Percentiles rank a stretch among this genome's conserved stretches.
Evolutionary conservation across 2,113 vertebrate species (phyloP).

Genomic region (Tyto alba): DNA sequence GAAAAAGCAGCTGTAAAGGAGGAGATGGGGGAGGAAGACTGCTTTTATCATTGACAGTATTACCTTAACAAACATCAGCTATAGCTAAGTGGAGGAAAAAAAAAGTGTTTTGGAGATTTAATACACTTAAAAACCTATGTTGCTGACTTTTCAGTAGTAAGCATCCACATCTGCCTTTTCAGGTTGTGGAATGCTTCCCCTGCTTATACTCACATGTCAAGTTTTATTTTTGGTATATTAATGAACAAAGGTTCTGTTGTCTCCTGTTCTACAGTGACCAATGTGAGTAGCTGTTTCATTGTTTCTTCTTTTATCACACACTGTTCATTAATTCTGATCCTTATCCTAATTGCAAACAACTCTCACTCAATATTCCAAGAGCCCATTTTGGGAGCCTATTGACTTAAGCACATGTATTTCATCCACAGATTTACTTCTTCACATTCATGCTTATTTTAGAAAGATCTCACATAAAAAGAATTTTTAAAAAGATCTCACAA

Average conservation of each 20-base stretch:
- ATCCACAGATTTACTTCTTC: neutral
- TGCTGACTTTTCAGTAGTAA: neutral
- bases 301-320: neutral
- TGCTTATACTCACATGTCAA: accelerated
- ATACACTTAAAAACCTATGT: neutral
- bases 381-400: neutral
- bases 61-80: neutral
- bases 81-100: neutral
- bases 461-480: neutral
- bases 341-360: neutral
- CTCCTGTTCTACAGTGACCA: neutral
- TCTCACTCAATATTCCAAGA: neutral
- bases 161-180: neutral
- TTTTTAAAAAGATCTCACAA: neutral
- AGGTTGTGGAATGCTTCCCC: neutral
- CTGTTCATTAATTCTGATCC: neutral
- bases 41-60: neutral
- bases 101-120: neutral
- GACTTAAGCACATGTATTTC: neutral
- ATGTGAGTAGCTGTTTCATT: neutral
- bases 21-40: neutral
- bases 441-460: neutral
- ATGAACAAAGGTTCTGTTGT: neutral
- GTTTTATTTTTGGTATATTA: neutral
- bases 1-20: neutral